Percentiles rank a stretch among this genome's conserved stretches.
Evolutionary conservation across 2,113 vertebrate genomes (phyloP).

Genomic region (Nannobrachium achirus): DNA sequence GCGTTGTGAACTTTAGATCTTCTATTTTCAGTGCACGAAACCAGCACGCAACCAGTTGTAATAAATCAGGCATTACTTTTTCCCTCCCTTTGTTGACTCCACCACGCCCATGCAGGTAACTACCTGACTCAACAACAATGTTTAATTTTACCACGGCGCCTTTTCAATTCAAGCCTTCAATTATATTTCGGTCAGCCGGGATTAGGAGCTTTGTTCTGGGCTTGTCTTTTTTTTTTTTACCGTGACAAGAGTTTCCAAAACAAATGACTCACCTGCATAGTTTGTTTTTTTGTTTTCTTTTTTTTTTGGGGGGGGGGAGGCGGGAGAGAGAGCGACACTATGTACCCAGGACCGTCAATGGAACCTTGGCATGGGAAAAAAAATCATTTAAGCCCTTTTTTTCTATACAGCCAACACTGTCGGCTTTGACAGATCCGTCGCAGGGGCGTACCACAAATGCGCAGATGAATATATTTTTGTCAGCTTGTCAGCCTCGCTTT

Average conservation of each 20-base stretch:
- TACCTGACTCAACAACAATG: slow-evolving; percentile 63
- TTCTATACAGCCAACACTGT: neutral
- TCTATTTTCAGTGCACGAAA: too few species aligned
- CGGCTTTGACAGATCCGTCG: slow-evolving; percentile 25
- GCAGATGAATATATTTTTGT: slow-evolving; percentile 41
- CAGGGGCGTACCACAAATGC: slow-evolving; percentile 19
- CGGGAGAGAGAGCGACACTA: neutral
- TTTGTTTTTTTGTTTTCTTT: neutral
- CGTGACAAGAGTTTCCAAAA: slow-evolving; percentile 60
- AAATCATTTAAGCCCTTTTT: neutral
- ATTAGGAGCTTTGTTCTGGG: slow-evolving; percentile 49
- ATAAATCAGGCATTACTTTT: too few species aligned
- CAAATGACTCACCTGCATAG: slow-evolving; percentile 74
- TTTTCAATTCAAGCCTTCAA: slow-evolving; percentile 53
- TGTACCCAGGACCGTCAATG: neutral
- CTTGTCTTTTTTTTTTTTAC: slow-evolving; percentile 17
- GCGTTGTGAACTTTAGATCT: too few species aligned
- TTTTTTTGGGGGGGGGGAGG: neutral
- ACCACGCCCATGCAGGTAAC: slow-evolving; percentile 69
- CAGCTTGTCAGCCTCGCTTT: slow-evolving; percentile 49
- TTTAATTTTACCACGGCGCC: slow-evolving; percentile 49
- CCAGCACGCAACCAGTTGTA: too few species aligned
- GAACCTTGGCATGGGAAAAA: slow-evolving; percentile 20
- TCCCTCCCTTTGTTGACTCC: slow-evolving; percentile 4
- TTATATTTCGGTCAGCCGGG: slow-evolving; percentile 56